phyloP scores from a whole-genome alignment of 2,888 invertebrate genomes.

The Pyrrhosoma nymphula region DNA sequence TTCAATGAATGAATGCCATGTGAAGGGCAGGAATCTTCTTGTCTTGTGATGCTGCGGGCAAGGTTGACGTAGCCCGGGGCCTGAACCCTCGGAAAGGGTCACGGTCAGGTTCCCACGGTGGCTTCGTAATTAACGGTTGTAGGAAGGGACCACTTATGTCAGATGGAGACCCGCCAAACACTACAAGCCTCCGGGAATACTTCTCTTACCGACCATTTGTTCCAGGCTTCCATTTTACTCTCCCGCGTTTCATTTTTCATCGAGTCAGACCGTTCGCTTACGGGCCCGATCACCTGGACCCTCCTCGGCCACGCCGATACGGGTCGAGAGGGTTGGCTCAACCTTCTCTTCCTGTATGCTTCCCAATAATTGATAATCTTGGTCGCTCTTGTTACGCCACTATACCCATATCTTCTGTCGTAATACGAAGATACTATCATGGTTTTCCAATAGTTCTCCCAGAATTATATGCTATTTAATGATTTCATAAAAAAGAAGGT shows the following conservation, averaged over 20 bases:
- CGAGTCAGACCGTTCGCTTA: not conserved
- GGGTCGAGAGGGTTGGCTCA: no score
- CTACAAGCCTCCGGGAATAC: not conserved
- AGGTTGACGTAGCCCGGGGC: not conserved
- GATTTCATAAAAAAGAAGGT: no score
- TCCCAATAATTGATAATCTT: not conserved
- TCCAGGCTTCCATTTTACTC: not conserved
- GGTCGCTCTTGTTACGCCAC: not conserved
- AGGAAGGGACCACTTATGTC: not conserved
- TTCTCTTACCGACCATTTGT: not conserved
- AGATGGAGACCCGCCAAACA: not conserved
- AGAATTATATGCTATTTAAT: not conserved
- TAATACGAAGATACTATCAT: not conserved
- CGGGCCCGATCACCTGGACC: not conserved
- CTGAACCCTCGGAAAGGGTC: not conserved
- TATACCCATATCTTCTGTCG: not conserved
- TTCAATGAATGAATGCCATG: not conserved
- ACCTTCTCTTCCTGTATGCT: no score
- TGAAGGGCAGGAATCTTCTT: not conserved
- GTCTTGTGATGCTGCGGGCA: not conserved
- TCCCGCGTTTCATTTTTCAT: not conserved
- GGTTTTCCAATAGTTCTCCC: not conserved
- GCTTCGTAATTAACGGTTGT: not conserved
- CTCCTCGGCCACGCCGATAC: not conserved
- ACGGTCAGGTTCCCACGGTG: not conserved